These are phyloP conservation scores for Microtus oregoni DNA, from an alignment of 2,113 vertebrate genomes.

Conservation along the genomic window DNA sequence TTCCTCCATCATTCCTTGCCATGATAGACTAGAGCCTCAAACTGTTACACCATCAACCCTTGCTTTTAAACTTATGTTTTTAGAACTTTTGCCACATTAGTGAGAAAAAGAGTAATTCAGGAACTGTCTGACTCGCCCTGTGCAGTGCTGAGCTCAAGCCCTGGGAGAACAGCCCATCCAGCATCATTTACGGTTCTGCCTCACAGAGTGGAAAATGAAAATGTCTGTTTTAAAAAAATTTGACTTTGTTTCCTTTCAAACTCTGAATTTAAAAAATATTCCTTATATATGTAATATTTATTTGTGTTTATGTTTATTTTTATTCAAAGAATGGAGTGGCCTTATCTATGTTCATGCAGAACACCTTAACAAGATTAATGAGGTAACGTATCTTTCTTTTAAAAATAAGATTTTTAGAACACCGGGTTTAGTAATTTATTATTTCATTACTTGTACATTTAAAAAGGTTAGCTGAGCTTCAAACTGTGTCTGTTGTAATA, in stretches of 20 bases:
- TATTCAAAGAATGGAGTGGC: conserved; percentile 93
- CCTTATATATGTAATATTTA: neutral
- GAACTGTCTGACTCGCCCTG: neutral
- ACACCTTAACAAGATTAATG: conserved; percentile 93
- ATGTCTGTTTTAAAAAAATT: conserved; percentile 1
- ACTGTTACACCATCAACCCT: neutral
- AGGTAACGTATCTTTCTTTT: conserved; percentile 88
- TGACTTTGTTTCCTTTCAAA: conserved; percentile 47
- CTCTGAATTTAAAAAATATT: conserved; percentile 5
- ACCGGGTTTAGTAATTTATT: neutral
- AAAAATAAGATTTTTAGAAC: conserved; percentile 7
- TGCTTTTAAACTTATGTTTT: no score
- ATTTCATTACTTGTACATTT: conserved; percentile 38
- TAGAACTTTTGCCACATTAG: neutral
- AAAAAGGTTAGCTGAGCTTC: conserved; percentile 23
- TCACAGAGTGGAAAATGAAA: conserved; percentile 24
- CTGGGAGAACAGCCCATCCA: neutral
- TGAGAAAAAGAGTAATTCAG: neutral
- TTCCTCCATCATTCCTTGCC: no score
- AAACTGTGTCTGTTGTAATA: conserved; percentile 37
- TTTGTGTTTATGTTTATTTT: conserved; percentile 66
- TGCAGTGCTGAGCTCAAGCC: neutral
- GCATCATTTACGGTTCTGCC: neutral
- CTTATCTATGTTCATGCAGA: conserved; percentile 99
- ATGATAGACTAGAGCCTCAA: neutral